A percentile compares a stretch with the other conserved stretches of the same genome.
Evolutionary conservation across 2,797 vertebrate species (phyloP).

Genomic region (Pipistrellus kuhlii): DNA sequence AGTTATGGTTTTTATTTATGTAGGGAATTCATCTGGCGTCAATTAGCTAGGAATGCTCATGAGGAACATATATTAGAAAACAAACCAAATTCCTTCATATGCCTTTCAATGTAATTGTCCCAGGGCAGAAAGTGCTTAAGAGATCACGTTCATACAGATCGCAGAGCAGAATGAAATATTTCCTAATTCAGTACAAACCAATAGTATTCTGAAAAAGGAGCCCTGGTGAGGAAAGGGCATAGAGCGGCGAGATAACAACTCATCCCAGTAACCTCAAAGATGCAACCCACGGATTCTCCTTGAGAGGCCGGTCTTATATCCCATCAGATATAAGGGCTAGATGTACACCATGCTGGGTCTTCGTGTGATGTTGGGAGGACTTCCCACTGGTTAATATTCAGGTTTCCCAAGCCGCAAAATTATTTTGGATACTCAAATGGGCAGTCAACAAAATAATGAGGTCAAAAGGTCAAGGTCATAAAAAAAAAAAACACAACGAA

Average conservation of each 20-base stretch:
- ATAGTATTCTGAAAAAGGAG: background rate
- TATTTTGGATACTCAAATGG: background rate
- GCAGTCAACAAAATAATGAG: background rate
- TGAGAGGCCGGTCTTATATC: background rate
- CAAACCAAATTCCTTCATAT: conserved; percentile 42
- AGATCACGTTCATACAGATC: conserved; percentile 45
- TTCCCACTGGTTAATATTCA: background rate
- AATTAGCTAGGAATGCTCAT: conserved; percentile 69
- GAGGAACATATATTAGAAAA: conserved; percentile 47
- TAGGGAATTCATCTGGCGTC: conserved; percentile 56
- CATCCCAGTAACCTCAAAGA: too few species aligned
- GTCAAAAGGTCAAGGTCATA: background rate
- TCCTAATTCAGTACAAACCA: conserved; percentile 39
- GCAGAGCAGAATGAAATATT: conserved; percentile 32
- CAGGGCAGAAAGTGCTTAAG: conserved; percentile 41
- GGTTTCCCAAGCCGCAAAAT: background rate
- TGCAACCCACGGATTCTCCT: background rate
- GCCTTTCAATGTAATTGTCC: conserved; percentile 45
- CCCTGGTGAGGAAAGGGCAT: background rate
- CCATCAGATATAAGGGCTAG: background rate
- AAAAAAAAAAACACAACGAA: background rate
- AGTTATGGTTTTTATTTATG: conserved; percentile 63
- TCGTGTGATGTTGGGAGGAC: background rate
- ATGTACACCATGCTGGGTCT: background rate
- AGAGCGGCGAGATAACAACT: background rate